A percentile compares a stretch with the other conserved stretches of the same genome.
Conservation (phyloP, 2,888 invertebrate genomes). For the Acanthopleura granulata region DNA sequence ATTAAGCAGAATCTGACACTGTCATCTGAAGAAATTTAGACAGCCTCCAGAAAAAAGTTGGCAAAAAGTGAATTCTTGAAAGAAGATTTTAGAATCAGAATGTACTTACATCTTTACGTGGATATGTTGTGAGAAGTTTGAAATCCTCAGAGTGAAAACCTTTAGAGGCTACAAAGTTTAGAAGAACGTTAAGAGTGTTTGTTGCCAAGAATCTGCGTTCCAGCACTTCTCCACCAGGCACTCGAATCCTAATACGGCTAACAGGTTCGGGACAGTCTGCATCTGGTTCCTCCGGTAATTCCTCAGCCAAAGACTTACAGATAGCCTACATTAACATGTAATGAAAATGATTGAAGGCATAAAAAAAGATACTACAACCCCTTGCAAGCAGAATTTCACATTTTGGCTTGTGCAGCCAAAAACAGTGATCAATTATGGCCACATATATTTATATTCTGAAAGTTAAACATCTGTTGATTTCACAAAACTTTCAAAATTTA, state of each 20-base stretch:
- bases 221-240: slow-evolving; percentile 83
- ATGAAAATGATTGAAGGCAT: neutral
- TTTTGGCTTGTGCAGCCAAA: too few species aligned
- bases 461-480: too few species aligned
- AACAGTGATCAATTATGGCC: too few species aligned
- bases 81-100: neutral
- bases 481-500: too few species aligned
- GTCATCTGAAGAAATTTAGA: too few species aligned
- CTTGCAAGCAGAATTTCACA: too few species aligned
- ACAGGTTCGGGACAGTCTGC: slow-evolving; percentile 55
- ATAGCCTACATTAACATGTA: slow-evolving; percentile 60
- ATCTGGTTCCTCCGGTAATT: slow-evolving; percentile 70
- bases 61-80: too few species aligned
- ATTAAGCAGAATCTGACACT: too few species aligned
- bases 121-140: slow-evolving; percentile 94
- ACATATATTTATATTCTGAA: too few species aligned
- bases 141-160: slow-evolving; percentile 89
- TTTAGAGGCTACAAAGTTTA: slow-evolving; percentile 89
- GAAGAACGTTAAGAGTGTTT: slow-evolving; percentile 77
- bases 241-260: slow-evolving; percentile 78
- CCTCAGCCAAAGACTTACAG: slow-evolving; percentile 63
- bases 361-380: neutral
- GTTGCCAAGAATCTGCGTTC: slow-evolving; percentile 82
- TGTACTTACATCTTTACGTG: slow-evolving; percentile 90
- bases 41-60: too few species aligned